A percentile compares a stretch with the other conserved stretches of the same genome.
phyloP scores from a whole-genome alignment of 2,888 invertebrate species.

The Celastrina argiolus region DNA sequence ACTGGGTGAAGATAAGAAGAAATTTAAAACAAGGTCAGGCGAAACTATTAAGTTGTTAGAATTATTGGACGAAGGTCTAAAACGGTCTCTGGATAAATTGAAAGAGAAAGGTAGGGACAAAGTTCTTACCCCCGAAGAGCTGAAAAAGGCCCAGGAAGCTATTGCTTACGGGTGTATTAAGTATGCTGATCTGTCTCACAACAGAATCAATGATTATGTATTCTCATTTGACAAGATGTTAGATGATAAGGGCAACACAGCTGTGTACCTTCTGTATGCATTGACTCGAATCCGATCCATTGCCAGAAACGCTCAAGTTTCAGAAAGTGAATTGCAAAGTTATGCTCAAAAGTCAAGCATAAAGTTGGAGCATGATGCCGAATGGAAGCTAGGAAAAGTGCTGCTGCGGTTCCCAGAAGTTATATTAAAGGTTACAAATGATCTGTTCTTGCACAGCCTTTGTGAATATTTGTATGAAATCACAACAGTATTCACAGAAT shows the following conservation, averaged over 20 bases:
- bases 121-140: slow-evolving; percentile 87
- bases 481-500: slow-evolving; percentile 95
- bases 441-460: slow-evolving; percentile 89
- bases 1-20: slow-evolving; percentile 98
- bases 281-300: slow-evolving; percentile 96
- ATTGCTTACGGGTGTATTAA: slow-evolving; percentile 99
- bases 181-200: slow-evolving; percentile 97
- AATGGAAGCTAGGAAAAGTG: slow-evolving; percentile 95
- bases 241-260: slow-evolving; percentile 99
- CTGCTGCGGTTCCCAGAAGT: slow-evolving; percentile 92
- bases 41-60: slow-evolving; percentile 94
- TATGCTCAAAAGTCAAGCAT: slow-evolving; percentile 79
- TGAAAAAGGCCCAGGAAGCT: slow-evolving; percentile 90
- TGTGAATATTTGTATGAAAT: slow-evolving; percentile 98
- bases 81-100: slow-evolving; percentile 88
- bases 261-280: slow-evolving; percentile 97
- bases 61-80: slow-evolving; percentile 93
- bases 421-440: slow-evolving; percentile 87
- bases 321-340: slow-evolving; percentile 78
- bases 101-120: slow-evolving; percentile 92
- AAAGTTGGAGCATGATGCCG: slow-evolving; percentile 91
- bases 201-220: slow-evolving; percentile 94
- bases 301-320: slow-evolving; percentile 86
- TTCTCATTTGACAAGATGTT: slow-evolving; percentile 99
- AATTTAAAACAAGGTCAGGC: slow-evolving; percentile 98